A percentile compares a stretch with the other conserved stretches of the same genome.
phyloP scores from a whole-genome alignment of 2,797 vertebrate genomes.

The Pagetopsis macropterus region DNA sequence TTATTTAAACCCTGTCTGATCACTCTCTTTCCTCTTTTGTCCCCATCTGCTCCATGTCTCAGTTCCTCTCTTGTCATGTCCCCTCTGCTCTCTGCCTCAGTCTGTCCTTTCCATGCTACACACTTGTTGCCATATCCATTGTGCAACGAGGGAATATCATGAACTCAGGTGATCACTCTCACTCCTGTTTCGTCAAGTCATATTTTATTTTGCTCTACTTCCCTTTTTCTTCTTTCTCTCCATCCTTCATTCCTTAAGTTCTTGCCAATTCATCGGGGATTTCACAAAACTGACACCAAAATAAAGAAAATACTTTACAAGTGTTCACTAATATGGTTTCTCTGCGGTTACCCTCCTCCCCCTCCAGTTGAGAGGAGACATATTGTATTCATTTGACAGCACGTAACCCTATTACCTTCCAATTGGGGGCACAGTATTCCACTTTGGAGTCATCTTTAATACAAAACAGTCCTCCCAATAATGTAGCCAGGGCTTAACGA shows the following conservation, averaged over 20 bases:
- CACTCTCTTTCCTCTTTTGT: slow-evolving; percentile 5
- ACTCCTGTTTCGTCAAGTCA: slow-evolving; percentile 50
- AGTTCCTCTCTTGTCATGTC: slow-evolving; percentile 9
- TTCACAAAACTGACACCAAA: slow-evolving; percentile 13
- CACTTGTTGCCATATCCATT: slow-evolving; percentile 11
- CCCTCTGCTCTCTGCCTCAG: slow-evolving; percentile 1
- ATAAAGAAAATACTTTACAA: slow-evolving; percentile 15
- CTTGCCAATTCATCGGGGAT: not conserved
- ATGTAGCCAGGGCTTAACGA: slow-evolving; percentile 47
- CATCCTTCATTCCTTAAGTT: slow-evolving; percentile 11
- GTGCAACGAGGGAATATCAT: slow-evolving; percentile 4
- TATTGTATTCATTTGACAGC: slow-evolving; percentile 46
- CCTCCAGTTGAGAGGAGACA: slow-evolving; percentile 31
- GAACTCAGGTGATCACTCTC: slow-evolving; percentile 18
- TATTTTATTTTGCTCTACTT: slow-evolving; percentile 10
- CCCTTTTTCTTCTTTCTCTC: not conserved
- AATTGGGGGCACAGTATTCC: slow-evolving; percentile 41
- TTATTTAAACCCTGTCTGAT: slow-evolving; percentile 15
- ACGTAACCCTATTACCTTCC: slow-evolving; percentile 26
- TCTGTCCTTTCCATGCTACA: slow-evolving; percentile 20
- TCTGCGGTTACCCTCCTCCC: slow-evolving; percentile 9
- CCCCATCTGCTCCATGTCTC: not conserved
- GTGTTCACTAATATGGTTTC: slow-evolving; percentile 14
- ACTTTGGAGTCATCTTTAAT: slow-evolving; percentile 56
- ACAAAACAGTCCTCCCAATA: slow-evolving; percentile 45